Conservation (phyloP, 2,113 vertebrate genomes). For the Geococcyx californianus region DNA sequence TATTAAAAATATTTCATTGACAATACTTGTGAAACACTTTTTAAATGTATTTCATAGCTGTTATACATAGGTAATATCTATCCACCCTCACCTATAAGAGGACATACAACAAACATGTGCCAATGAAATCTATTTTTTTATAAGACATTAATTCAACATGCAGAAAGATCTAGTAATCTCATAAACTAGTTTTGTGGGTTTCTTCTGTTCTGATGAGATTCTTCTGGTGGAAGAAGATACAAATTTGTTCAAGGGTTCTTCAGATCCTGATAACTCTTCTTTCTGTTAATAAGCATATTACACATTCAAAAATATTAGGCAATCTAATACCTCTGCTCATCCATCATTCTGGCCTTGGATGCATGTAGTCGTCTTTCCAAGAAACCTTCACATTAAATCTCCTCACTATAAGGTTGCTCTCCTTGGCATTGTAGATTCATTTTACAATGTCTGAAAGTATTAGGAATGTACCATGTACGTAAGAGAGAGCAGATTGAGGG, state of each 20-base stretch:
- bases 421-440: constrained; percentile 9
- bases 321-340: neutral
- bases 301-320: neutral
- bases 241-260: neutral
- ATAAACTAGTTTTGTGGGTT: neutral
- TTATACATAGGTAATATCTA: neutral
- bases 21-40: neutral
- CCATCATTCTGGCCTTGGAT: neutral
- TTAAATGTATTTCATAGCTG: neutral
- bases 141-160: neutral
- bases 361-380: constrained; percentile 15
- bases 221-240: neutral
- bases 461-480: neutral
- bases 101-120: neutral
- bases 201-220: neutral
- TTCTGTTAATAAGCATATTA: neutral
- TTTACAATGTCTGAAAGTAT: constrained; percentile 25
- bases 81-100: neutral
- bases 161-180: neutral
- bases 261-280: neutral
- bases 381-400: constrained; percentile 49
- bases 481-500: neutral
- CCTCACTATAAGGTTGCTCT: constrained; percentile 16
- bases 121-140: neutral
- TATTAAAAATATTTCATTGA: neutral